Evolutionary conservation across 2,888 invertebrate genomes (phyloP), one percentile per base, ranked within the genome.

Genomic region (Drosophila helvetica): DNA sequence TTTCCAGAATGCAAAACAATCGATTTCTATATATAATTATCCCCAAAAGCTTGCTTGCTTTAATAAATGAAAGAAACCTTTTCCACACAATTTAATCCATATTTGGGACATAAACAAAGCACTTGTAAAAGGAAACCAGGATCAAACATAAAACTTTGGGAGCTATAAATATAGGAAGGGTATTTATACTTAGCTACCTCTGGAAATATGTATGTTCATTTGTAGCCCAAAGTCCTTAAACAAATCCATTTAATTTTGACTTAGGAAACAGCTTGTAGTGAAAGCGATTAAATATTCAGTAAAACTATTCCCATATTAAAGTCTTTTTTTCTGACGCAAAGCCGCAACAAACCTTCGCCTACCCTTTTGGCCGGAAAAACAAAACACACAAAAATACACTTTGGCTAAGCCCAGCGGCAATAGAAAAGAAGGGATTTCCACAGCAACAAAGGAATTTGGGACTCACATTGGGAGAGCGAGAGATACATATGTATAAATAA

Each of bases 361-460:
- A 45, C 33, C 48, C 66, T 48, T 53, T 33, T 57, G 75, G 51
- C 61, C 50, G 22, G 53, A 46, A 53, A 51, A 59, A 75, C 33
- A 47, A 53, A 75, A 48, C 33, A 50, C 63, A 55, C 67, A 77
- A 53, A 79, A 74, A 75, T 71, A 70, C 77, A 75, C 63, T 78
- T 77, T 74, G 43, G 64, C 65, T 67, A 69, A 68, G 71, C 72
- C 70, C 55, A 67, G 78, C 60, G 71, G 65, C 51, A 68, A 52
- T 42, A 68, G 67, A 68, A 47, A n/a, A 19, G 18, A n/a, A 38
- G 58, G 42, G 57, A 52, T 56, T 27, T 18, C 33, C 18, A 45
- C 56, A 51, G 33, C 33, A 56, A 73, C 52, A 73, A 71, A 72
- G 64, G 64, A 72, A 64, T 73, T 71, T 64, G 38, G 66, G 67